Evolutionary conservation across 2,888 invertebrate species (phyloP).

Genomic region (Meiosimyza decipiens): DNA sequence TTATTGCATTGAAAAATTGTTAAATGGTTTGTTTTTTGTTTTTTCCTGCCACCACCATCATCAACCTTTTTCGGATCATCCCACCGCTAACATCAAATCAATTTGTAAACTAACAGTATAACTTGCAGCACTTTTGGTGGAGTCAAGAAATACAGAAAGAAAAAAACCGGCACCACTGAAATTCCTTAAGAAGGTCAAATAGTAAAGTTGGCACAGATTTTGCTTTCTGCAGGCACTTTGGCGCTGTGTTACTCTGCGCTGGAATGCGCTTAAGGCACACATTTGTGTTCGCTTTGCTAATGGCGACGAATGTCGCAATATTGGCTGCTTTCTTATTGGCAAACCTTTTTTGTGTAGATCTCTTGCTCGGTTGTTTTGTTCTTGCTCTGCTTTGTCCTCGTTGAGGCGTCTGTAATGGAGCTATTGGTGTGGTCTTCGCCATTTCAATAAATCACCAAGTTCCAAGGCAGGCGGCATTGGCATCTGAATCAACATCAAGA

Average conservation of each 20-base stretch:
- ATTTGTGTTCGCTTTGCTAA: neutral
- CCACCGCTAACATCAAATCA: slow-evolving; percentile 11
- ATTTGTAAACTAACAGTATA: slow-evolving; percentile 12
- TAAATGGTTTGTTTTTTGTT: neutral
- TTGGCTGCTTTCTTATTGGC: slow-evolving; percentile 2
- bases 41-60: neutral
- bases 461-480: slow-evolving; percentile 13
- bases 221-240: slow-evolving; percentile 20
- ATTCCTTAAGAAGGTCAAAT: slow-evolving; percentile 19
- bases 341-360: neutral
- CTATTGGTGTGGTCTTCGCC: slow-evolving; percentile 8
- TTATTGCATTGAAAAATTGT: too few species aligned
- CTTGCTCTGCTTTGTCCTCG: neutral
- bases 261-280: neutral
- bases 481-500: neutral
- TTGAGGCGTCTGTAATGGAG: slow-evolving; percentile 11
- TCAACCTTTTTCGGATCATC: neutral
- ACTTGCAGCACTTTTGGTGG: neutral
- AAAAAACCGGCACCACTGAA: neutral
- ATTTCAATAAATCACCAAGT: slow-evolving; percentile 20
- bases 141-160: neutral
- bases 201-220: slow-evolving; percentile 23
- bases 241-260: neutral
- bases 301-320: slow-evolving; percentile 6
- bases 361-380: neutral